phyloP scores from a whole-genome alignment of 64 coral and sea anemone genomes.

The Orbicella faveolata region DNA sequence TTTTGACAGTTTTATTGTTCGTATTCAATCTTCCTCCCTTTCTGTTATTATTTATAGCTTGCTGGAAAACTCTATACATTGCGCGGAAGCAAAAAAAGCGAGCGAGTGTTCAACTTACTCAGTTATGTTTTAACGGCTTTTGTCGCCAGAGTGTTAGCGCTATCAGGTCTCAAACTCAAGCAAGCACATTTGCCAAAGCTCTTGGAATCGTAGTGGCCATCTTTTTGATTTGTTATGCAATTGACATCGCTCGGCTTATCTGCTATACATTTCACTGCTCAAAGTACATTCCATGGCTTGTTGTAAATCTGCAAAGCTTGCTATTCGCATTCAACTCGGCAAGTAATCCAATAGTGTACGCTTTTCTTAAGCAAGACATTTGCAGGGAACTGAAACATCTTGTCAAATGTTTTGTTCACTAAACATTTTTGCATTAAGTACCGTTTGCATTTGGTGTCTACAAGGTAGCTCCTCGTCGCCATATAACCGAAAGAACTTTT shows the following conservation, averaged over 20 bases:
- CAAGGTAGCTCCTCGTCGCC: no score
- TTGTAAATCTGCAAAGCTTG: neutral
- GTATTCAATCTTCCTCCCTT: neutral
- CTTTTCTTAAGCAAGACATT: conserved; percentile 46
- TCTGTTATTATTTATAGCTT: neutral
- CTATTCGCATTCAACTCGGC: conserved; percentile 17
- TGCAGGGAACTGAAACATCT: neutral
- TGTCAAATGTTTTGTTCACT: neutral
- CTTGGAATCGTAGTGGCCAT: neutral
- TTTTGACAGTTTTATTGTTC: neutral
- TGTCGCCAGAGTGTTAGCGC: neutral
- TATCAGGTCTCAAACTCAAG: neutral
- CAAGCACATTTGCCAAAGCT: neutral
- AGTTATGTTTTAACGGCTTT: neutral
- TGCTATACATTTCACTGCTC: neutral
- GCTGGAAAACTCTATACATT: neutral
- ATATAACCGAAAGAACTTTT: no score
- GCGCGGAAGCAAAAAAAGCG: neutral
- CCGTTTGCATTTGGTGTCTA: no score
- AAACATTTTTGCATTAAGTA: no score
- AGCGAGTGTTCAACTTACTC: neutral
- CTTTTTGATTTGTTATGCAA: neutral
- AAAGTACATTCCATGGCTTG: neutral
- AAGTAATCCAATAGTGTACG: conserved; percentile 48
- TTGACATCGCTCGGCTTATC: neutral